Conservation (phyloP, 2,113 vertebrate species). For the Trichechus manatus region DNA sequence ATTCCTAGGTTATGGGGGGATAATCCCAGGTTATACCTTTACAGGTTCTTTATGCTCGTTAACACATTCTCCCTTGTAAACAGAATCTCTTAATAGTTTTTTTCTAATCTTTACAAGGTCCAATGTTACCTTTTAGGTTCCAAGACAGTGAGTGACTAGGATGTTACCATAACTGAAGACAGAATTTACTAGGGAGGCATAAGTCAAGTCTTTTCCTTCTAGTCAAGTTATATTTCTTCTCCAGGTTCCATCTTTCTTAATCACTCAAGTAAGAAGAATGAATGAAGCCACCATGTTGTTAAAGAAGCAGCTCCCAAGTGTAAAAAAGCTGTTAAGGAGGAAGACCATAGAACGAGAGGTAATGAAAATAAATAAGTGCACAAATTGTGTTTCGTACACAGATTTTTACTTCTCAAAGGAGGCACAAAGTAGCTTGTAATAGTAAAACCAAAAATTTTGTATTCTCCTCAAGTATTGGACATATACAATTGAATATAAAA, state of each 20-base stretch:
- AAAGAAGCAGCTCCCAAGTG: constrained; percentile 90
- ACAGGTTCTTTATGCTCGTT: neutral
- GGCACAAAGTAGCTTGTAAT: neutral
- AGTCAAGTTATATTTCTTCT: neutral
- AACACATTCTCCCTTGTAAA: neutral
- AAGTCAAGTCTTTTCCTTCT: neutral
- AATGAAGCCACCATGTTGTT: constrained; percentile 91
- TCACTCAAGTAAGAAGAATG: constrained; percentile 96
- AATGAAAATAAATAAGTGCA: neutral
- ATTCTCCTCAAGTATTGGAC: neutral
- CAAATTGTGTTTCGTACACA: neutral
- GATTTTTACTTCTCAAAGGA: neutral
- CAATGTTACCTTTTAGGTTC: neutral
- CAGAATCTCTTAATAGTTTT: neutral
- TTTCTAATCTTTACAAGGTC: neutral
- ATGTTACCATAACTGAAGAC: neutral
- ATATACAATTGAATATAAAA: neutral
- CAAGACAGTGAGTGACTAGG: too few species aligned
- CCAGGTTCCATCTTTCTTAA: constrained; percentile 95
- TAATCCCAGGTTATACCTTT: too few species aligned
- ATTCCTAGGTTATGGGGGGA: neutral
- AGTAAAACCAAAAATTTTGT: neutral
- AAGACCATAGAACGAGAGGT: constrained; percentile 93
- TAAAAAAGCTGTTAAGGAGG: constrained; percentile 91
- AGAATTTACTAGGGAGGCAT: neutral